A percentile compares a stretch with the other conserved stretches of the same genome.
These are phyloP conservation scores for Aurelia sp. DNA, from an alignment of 30 jellyfish, hydroid and myxozoan genomes.

Conservation along the genomic window DNA sequence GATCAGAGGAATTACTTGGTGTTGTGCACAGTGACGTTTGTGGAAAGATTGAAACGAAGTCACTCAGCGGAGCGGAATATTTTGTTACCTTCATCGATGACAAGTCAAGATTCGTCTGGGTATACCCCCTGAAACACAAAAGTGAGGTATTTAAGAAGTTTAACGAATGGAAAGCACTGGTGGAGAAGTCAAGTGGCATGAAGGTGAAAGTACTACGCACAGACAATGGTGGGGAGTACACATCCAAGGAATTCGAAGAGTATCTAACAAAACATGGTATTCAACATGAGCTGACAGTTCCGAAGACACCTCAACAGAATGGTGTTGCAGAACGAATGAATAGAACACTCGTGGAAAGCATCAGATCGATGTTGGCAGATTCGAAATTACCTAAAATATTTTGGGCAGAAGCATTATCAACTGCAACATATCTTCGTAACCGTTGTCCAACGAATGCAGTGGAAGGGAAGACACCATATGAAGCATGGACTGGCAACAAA, in stretches of 20 bases:
- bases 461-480: slow-evolving; percentile 58
- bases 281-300: too few relatives aligned
- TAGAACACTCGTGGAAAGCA: too few relatives aligned
- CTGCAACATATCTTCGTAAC: too few relatives aligned
- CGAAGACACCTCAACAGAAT: too few relatives aligned
- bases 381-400: too few relatives aligned
- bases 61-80: slow-evolving; percentile 51
- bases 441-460: background rate
- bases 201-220: slow-evolving; percentile 35
- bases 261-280: slow-evolving; percentile 1
- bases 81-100: slow-evolving; percentile 54
- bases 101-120: slow-evolving; percentile 6
- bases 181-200: slow-evolving; percentile 41
- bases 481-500: slow-evolving; percentile 51
- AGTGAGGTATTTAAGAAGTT: slow-evolving; percentile 49
- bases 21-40: slow-evolving; percentile 72
- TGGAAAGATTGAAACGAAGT: slow-evolving; percentile 48
- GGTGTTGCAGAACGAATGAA: too few relatives aligned
- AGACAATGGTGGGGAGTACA: slow-evolving; percentile 81
- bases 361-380: too few relatives aligned
- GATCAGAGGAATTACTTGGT: slow-evolving; percentile 32
- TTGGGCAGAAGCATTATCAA: too few relatives aligned
- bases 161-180: slow-evolving; percentile 38
- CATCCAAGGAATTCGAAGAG: slow-evolving; percentile 57
- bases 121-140: slow-evolving; percentile 35